Percentiles rank a stretch among this genome's conserved stretches.
Conservation (phyloP, 2,888 invertebrate species). For the Plebejus argus region DNA sequence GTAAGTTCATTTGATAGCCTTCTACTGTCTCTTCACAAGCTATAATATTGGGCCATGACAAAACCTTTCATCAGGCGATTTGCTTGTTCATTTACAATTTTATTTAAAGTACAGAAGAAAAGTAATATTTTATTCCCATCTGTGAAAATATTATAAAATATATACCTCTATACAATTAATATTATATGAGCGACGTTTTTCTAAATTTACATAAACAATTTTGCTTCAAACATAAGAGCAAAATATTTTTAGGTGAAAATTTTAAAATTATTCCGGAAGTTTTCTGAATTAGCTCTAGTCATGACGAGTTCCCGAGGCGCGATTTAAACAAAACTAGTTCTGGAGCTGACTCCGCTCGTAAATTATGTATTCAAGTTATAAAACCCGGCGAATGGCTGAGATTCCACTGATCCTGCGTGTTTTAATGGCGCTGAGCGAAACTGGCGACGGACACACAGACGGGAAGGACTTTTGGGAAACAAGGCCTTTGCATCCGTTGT, state of each 20-base stretch:
- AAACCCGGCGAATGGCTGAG: slow-evolving; percentile 67
- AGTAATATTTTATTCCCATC: too few species aligned
- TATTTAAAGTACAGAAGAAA: too few species aligned
- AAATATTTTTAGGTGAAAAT: neutral
- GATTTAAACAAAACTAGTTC: slow-evolving; percentile 40
- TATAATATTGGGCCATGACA: too few species aligned
- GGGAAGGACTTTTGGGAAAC: neutral
- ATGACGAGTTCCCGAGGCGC: slow-evolving; percentile 31
- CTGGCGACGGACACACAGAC: slow-evolving; percentile 46
- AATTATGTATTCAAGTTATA: slow-evolving; percentile 76
- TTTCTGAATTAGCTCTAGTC: slow-evolving; percentile 6
- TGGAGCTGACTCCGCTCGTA: slow-evolving; percentile 54
- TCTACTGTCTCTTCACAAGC: neutral
- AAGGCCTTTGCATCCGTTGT: too few species aligned
- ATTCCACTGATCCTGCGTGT: slow-evolving; percentile 68
- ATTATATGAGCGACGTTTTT: too few species aligned
- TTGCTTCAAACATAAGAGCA: neutral
- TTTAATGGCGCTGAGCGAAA: slow-evolving; percentile 63
- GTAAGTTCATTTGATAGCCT: neutral
- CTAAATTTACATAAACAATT: neutral
- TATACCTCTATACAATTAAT: too few species aligned
- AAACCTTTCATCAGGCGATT: too few species aligned
- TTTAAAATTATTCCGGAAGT: neutral
- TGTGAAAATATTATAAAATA: too few species aligned
- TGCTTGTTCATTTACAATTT: too few species aligned